Evolutionary conservation across 2,797 vertebrate species (phyloP), one percentile per base, ranked within the genome.

Genomic region (Anguilla marmorata): DNA sequence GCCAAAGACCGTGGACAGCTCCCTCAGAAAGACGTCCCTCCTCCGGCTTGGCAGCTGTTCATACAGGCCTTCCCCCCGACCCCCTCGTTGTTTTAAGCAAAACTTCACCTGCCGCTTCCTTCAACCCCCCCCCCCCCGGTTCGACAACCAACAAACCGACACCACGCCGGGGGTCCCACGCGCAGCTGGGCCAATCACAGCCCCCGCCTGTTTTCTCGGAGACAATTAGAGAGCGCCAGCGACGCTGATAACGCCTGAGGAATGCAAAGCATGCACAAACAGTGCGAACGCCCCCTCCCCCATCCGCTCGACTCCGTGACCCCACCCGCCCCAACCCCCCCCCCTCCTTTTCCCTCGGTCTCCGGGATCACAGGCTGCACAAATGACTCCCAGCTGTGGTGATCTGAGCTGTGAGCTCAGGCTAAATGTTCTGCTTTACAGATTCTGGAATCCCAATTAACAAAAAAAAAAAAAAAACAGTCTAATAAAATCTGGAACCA

Each of bases 201-300:
- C 72, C 12, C 14, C 72, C 16, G 72, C 30, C 30, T 74, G 72
- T 74, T 74, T 74, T 37, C 37, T 7, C 33, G 45, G 74, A 79
- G 74, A 41, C 74, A 41, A 79, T 79, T 79, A 79, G 27, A 41
- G 74, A 79, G 74, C 72, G 30, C 74, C 41, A 9, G 74, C 74
- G 21, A 24, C 74, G 16, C 74, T 79, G 74, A 79, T 79, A 45
- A 45, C 74, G 19, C 33, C 74, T 24, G 37, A 41, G 37, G 74
- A 79, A 79, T 79, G 74, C 41, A 45, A 41, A 79, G 74, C 74
- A 79, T 79, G 74, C 37, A 45, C 74, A 45, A 79, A 79, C 74
- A 79, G 74, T 37, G 11, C 11, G 12, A 14, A 74, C 30, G 27
- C 74, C 74, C 74, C 74, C 33, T 45, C 74, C 74, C 74, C 33